Conservation (phyloP, 1,140 invertebrate genomes). For the Lycorma delicatula region DNA sequence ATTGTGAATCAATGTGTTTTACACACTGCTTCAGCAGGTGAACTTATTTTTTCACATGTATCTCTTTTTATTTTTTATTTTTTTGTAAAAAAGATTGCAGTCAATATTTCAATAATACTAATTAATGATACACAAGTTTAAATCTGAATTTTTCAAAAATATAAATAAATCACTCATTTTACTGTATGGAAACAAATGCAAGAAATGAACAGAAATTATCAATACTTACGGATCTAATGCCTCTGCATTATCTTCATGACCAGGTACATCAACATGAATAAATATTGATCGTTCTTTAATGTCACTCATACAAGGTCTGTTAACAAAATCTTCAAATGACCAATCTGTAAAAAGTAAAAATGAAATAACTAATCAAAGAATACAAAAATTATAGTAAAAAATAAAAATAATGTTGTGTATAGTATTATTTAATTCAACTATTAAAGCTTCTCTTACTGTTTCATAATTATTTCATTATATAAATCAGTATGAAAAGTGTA, state of each 20-base stretch:
- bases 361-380: no score
- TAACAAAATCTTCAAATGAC: slow-evolving; percentile 65
- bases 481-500: no score
- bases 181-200: no score
- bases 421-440: no score
- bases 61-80: no score
- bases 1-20: no score
- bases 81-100: no score
- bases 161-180: background rate
- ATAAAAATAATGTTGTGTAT: background rate
- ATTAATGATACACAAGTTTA: background rate
- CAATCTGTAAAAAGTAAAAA: slow-evolving; percentile 55
- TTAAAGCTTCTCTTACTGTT: no score
- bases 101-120: background rate
- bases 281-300: slow-evolving; percentile 79
- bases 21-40: no score
- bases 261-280: slow-evolving; percentile 81
- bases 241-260: slow-evolving; percentile 74
- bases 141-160: no score
- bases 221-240: slow-evolving; percentile 55
- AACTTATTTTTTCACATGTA: no score
- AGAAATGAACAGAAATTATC: background rate
- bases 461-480: no score
- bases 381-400: background rate
- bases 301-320: slow-evolving; percentile 71